Conservation (phyloP, 2,113 vertebrate genomes). For the Salvator merianae region DNA sequence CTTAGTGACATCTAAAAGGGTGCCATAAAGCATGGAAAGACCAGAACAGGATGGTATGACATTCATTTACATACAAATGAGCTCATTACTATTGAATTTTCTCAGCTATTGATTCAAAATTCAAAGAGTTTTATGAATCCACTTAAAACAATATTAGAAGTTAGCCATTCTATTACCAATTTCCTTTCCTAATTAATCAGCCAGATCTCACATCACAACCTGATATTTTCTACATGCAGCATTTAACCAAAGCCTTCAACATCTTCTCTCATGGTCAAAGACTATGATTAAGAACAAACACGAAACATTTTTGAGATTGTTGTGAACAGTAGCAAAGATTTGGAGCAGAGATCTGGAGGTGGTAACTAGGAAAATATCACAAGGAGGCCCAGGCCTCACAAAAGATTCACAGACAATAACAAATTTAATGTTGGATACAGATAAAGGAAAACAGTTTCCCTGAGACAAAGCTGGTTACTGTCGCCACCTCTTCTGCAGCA, state of each 20-base stretch:
- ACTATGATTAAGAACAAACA: neutral
- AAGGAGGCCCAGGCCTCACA: no score
- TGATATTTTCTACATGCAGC: slow-evolving; percentile 12
- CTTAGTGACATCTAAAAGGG: slow-evolving; percentile 49
- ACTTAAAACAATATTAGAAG: slow-evolving; percentile 60
- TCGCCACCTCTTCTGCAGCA: no score
- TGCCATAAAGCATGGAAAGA: slow-evolving; percentile 48
- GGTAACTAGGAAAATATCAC: no score
- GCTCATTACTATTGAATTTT: slow-evolving; percentile 63
- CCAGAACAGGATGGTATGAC: slow-evolving; percentile 53
- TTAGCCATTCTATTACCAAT: slow-evolving; percentile 42
- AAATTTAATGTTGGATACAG: no score
- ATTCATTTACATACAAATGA: slow-evolving; percentile 72
- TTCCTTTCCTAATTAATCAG: slow-evolving; percentile 48
- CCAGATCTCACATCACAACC: slow-evolving; percentile 37
- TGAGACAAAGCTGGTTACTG: no score
- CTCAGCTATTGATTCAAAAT: slow-evolving; percentile 65
- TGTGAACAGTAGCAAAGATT: neutral
- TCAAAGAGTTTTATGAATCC: slow-evolving; percentile 62
- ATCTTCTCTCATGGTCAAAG: slow-evolving; percentile 6
- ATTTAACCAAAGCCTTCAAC: slow-evolving; percentile 35
- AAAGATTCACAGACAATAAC: no score
- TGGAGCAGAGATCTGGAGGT: neutral
- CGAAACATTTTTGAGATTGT: neutral
- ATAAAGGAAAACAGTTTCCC: no score